Conservation (phyloP, 2,113 vertebrate species). For the Bagarius yarrelli region DNA sequence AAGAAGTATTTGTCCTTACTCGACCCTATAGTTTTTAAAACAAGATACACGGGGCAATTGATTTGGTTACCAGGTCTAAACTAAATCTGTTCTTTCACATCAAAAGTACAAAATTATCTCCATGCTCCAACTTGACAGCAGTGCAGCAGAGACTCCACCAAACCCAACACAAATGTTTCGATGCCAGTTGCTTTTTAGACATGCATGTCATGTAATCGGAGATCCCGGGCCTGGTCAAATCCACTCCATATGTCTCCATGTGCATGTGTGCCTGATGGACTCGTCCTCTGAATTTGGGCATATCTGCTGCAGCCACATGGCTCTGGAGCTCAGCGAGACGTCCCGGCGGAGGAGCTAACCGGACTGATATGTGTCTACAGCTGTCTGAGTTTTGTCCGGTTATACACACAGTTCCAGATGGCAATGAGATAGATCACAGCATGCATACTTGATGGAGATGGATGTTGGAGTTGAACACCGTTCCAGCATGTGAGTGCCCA, state of each 20-base stretch:
- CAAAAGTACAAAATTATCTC: neutral
- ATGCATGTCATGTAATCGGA: conserved; percentile 21
- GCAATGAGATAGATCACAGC: neutral
- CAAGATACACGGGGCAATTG: too few relatives aligned
- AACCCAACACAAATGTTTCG: conserved; percentile 1
- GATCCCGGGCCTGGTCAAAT: neutral
- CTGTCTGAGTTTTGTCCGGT: conserved; percentile 30
- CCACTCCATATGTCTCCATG: conserved; percentile 12
- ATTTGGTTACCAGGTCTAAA: neutral
- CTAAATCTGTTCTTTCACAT: neutral
- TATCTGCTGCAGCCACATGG: conserved; percentile 46
- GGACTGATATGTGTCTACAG: conserved; percentile 39
- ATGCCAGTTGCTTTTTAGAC: conserved; percentile 8
- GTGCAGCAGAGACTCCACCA: neutral
- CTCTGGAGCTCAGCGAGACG: conserved; percentile 3
- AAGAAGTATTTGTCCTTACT: too few relatives aligned
- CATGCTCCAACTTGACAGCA: neutral
- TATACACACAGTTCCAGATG: neutral
- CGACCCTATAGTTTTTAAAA: too few relatives aligned
- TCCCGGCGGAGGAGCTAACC: conserved; percentile 10
- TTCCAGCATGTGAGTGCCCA: neutral
- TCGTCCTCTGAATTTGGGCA: conserved; percentile 51
- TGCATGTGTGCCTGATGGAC: neutral
- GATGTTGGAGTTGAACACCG: neutral
- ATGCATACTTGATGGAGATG: neutral